A percentile compares a stretch with the other conserved stretches of the same genome.
These are phyloP conservation scores for Melanotaenia trifasciata DNA, from an alignment of 2,797 vertebrate genomes.

Conservation along the genomic window DNA sequence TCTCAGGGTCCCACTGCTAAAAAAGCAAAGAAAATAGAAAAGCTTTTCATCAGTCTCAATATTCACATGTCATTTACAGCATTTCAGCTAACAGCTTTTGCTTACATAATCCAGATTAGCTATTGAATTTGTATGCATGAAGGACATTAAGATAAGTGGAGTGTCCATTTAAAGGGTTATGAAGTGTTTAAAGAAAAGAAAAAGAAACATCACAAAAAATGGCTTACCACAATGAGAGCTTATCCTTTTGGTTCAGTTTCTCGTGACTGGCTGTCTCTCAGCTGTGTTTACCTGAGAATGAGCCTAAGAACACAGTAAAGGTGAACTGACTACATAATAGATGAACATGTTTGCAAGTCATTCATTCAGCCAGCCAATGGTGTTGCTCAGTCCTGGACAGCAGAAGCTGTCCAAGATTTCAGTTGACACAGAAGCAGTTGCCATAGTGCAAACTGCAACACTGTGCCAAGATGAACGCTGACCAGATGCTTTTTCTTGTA, in stretches of 20 bases:
- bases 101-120: neutral
- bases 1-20: neutral
- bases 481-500: slow-evolving; percentile 51
- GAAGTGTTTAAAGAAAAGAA: neutral
- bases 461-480: slow-evolving; percentile 53
- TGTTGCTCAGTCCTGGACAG: slow-evolving; percentile 32
- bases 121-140: neutral
- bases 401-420: slow-evolving; percentile 72
- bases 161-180: neutral
- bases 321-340: slow-evolving; percentile 78
- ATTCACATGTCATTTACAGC: neutral
- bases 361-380: slow-evolving; percentile 77
- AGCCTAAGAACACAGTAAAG: slow-evolving; percentile 77
- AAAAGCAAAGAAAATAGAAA: neutral
- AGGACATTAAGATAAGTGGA: slow-evolving; percentile 7
- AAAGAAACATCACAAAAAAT: neutral
- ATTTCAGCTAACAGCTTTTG: neutral
- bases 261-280: slow-evolving; percentile 33
- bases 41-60: neutral
- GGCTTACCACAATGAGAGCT: slow-evolving; percentile 49
- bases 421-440: slow-evolving; percentile 81
- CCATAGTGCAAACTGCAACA: slow-evolving; percentile 68
- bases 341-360: slow-evolving; percentile 75
- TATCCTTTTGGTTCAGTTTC: slow-evolving; percentile 3
- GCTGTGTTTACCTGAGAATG: slow-evolving; percentile 71